Evolutionary conservation across 2,113 vertebrate species (phyloP).

Genomic region (Sylvilagus bachmani): DNA sequence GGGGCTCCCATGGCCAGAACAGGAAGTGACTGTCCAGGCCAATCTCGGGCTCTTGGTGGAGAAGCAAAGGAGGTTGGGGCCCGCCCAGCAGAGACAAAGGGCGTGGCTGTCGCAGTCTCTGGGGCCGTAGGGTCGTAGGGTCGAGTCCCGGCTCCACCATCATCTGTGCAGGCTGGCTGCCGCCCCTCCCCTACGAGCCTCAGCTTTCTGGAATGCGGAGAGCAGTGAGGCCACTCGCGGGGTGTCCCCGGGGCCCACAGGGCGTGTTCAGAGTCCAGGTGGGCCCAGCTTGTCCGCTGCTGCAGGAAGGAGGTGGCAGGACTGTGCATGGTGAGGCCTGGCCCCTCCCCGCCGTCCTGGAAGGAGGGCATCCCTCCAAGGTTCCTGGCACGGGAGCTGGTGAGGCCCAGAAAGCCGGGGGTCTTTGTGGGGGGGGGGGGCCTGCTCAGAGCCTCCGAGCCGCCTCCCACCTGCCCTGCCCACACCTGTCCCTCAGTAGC

Average conservation of each 20-base stretch:
- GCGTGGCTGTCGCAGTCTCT: no score
- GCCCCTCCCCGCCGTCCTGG: not conserved
- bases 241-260: not conserved
- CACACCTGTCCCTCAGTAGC: not conserved
- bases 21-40: no score
- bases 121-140: no score
- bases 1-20: no score
- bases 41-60: not conserved
- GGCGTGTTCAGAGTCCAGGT: conserved; percentile 23
- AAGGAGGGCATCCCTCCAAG: no score
- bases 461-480: not conserved
- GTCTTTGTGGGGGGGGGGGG: not conserved
- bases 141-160: not conserved
- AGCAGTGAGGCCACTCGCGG: not conserved
- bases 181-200: not conserved
- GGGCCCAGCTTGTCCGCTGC: not conserved
- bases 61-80: not conserved
- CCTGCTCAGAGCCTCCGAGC: accelerated
- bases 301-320: not conserved
- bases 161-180: not conserved
- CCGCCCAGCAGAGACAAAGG: not conserved
- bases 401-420: not conserved
- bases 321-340: not conserved
- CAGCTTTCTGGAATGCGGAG: not conserved
- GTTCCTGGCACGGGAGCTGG: not conserved